These are phyloP conservation scores for Parazoanthus swiftii DNA, from an alignment of 92 coral and sea anemone genomes.

Conservation along the genomic window DNA sequence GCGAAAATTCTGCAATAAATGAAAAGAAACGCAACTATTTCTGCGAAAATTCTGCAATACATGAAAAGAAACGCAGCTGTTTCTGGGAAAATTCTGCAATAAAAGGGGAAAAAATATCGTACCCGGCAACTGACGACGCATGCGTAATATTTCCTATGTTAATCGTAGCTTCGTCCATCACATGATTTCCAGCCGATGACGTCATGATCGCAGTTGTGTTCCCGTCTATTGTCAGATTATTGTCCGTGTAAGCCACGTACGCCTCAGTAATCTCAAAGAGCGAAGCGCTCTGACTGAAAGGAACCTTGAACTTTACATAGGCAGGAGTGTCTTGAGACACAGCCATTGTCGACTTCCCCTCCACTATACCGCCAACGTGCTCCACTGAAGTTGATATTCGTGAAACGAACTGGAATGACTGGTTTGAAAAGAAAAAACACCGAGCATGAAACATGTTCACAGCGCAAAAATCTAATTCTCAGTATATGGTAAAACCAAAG, in stretches of 20 bases:
- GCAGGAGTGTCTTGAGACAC: conserved; percentile 28
- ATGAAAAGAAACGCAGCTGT: background rate
- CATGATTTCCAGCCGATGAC: conserved; percentile 56
- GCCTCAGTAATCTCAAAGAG: conserved; percentile 52
- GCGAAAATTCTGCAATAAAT: background rate
- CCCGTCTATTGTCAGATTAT: conserved; percentile 30
- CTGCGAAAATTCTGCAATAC: background rate
- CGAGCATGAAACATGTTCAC: background rate
- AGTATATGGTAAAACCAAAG: background rate
- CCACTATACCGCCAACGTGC: conserved; percentile 7
- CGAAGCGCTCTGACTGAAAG: conserved; percentile 51
- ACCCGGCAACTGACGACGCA: conserved; percentile 16
- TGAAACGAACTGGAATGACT: conserved; percentile 27
- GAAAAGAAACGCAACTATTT: too few species aligned
- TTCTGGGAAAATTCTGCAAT: background rate
- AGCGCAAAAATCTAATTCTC: background rate
- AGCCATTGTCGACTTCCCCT: conserved; percentile 3
- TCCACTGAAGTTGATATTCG: conserved; percentile 15
- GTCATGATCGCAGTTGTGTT: conserved; percentile 51
- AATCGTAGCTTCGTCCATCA: conserved; percentile 53
- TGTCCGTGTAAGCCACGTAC: conserved; percentile 25
- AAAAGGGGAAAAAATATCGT: background rate
- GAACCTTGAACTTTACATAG: conserved; percentile 48
- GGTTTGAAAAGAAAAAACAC: background rate
- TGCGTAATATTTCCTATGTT: conserved; percentile 63